Conservation (phyloP, 2,113 vertebrate genomes). For the Potamarius usumacintae region DNA sequence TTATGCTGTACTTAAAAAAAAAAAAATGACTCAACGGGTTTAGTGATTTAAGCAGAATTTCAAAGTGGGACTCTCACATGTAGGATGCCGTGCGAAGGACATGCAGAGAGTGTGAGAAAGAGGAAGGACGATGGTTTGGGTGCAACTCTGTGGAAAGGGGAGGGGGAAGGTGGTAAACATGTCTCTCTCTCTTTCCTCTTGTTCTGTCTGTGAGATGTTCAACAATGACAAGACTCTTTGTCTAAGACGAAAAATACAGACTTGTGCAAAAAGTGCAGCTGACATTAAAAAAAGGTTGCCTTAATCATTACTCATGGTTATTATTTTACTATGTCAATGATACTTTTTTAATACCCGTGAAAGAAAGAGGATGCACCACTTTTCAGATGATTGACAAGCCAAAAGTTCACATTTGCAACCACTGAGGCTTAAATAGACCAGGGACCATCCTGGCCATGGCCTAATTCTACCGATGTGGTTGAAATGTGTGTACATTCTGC, state of each 20-base stretch:
- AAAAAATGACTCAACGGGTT: background rate
- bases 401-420: slow-evolving; percentile 5
- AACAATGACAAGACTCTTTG: background rate
- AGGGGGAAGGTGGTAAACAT: slow-evolving; percentile 43
- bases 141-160: slow-evolving; percentile 52
- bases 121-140: slow-evolving; percentile 46
- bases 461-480: slow-evolving; percentile 5
- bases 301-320: background rate
- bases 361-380: background rate
- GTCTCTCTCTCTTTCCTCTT: background rate
- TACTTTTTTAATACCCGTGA: background rate
- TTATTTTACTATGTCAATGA: background rate
- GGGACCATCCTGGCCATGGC: background rate
- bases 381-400: slow-evolving; percentile 19
- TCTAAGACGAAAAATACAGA: background rate
- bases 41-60: slow-evolving; percentile 5
- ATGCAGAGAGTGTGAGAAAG: slow-evolving; percentile 51
- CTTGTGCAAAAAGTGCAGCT: background rate
- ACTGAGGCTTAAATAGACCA: background rate
- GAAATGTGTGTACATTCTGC: background rate
- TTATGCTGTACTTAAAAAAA: background rate
- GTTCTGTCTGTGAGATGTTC: background rate
- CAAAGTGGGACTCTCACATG: background rate
- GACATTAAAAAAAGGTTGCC: background rate
- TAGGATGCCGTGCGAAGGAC: slow-evolving; percentile 37